phyloP scores from a whole-genome alignment of 2,888 invertebrate species.

The Cetonia aurata region DNA sequence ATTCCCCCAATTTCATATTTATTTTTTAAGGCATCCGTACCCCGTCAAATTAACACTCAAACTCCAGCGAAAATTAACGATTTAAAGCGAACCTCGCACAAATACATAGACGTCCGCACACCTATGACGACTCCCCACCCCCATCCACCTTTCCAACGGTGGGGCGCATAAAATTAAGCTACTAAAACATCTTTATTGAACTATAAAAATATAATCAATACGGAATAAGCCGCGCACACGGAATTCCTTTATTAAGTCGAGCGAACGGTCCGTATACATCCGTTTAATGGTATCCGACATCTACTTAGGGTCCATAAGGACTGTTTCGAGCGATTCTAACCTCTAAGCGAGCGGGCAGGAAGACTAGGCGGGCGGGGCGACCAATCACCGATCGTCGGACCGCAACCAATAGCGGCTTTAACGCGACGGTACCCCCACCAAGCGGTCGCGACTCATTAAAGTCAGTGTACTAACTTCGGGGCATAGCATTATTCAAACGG shows the following conservation, averaged over 20 bases:
- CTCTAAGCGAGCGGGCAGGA: conserved; percentile 53
- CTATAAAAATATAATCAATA: conserved; percentile 64
- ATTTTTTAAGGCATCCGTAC: background rate
- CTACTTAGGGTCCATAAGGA: conserved; percentile 65
- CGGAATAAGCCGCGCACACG: conserved; percentile 57
- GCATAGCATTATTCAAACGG: conserved; percentile 22
- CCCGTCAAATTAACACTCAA: background rate
- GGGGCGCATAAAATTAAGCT: conserved; percentile 56
- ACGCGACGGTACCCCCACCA: conserved; percentile 51
- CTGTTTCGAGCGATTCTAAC: conserved; percentile 54
- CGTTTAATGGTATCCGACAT: conserved; percentile 64
- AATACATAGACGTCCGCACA: background rate
- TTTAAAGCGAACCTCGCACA: background rate
- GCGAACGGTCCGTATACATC: conserved; percentile 59
- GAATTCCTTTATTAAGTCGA: conserved; percentile 57
- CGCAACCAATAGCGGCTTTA: conserved; percentile 60
- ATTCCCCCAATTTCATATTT: background rate
- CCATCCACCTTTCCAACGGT: conserved; percentile 5
- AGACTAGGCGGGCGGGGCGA: conserved; percentile 53
- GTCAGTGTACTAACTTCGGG: conserved; percentile 27
- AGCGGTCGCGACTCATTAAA: conserved; percentile 47
- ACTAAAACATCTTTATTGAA: conserved; percentile 61
- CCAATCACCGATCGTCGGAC: conserved; percentile 63
- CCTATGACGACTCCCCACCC: background rate
- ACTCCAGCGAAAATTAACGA: conserved; percentile 4